Base-by-base conservation (phyloP, 2,888 invertebrate genomes). In the Euplagia quadripunctaria region DNA sequence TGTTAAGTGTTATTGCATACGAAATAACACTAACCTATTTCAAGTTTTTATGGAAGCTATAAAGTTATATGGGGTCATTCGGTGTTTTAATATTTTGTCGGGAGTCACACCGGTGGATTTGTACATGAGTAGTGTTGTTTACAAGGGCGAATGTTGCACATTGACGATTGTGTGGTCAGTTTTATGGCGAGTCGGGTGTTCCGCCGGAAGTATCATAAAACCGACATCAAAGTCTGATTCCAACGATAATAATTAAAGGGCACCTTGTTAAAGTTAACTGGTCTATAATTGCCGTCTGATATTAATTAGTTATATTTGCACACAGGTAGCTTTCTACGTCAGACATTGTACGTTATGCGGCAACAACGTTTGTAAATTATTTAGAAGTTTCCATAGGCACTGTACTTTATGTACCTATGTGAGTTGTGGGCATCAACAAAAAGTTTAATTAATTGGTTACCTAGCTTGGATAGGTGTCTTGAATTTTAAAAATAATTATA, bases 241-340 rank as follows among this genome's bases (percentile, higher is more conserved):
- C 86, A 83, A 88, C 89, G 94, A 94, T 95, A 94, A 92, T 92
- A 89, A 91, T 92, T 92, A 94, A 93, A 91, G 93, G 88, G 91
- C 92, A 92, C 92, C 95, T 94, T 92, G 94, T 96, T 95, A 94
- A 92, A 92, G 87, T 93, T 92, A 94, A 95, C 92, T 90, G 92
- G 89, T 92, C 90, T 90, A 91, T 94, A 92, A 94, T 93, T 92
- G 91, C 90, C 86, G 84, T 85, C 88, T 88, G 88, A 90, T 91
- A 90, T 89, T 93, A 91, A 91, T 92, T 92, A 89, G 86, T 83
- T 82, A 46, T 89, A 88, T 87, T 85, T 87, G 86, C 86, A 85
- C 74, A 75, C 31, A 31, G 31, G 31, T 70, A 71, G 74, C 74
- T 77, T 46, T 46, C 43, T 61, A 63, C 11, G 63, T 63, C 52